These are phyloP conservation scores for Vultur gryphus DNA, from an alignment of 2,797 vertebrate genomes.

Conservation along the genomic window DNA sequence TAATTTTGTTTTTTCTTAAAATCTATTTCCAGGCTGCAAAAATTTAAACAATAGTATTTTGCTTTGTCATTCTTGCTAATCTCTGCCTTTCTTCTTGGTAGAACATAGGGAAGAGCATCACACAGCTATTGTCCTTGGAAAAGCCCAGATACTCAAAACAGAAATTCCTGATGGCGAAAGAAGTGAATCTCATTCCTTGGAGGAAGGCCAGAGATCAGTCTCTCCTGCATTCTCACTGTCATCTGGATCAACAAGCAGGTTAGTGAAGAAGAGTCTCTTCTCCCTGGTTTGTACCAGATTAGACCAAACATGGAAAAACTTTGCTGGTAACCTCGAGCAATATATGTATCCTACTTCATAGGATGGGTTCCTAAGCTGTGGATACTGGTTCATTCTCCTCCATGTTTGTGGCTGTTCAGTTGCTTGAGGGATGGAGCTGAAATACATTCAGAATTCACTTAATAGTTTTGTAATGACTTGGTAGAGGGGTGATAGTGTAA, in stretches of 20 bases:
- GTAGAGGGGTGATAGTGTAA: not conserved
- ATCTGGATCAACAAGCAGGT: slow-evolving; percentile 66
- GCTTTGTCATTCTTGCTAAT: not conserved
- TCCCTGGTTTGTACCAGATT: not conserved
- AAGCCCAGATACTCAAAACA: not conserved
- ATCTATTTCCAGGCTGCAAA: not conserved
- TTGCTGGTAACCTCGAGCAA: accelerated
- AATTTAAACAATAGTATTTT: not conserved
- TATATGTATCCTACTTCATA: accelerated
- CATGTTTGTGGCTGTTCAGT: accelerated
- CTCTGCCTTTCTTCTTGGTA: not conserved
- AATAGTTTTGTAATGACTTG: not conserved
- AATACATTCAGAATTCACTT: not conserved
- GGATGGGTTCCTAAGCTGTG: not conserved
- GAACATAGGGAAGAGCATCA: not conserved
- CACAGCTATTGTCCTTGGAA: not conserved
- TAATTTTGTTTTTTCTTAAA: not conserved
- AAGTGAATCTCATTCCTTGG: not conserved
- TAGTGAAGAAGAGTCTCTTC: not conserved
- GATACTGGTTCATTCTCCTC: not conserved
- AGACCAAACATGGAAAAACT: accelerated
- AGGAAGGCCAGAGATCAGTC: not conserved
- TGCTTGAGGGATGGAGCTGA: not conserved
- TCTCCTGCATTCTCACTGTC: not conserved
- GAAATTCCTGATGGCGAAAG: not conserved